Evolutionary conservation across 2,797 vertebrate species (phyloP).

Genomic region (Bucorvus abyssinicus): DNA sequence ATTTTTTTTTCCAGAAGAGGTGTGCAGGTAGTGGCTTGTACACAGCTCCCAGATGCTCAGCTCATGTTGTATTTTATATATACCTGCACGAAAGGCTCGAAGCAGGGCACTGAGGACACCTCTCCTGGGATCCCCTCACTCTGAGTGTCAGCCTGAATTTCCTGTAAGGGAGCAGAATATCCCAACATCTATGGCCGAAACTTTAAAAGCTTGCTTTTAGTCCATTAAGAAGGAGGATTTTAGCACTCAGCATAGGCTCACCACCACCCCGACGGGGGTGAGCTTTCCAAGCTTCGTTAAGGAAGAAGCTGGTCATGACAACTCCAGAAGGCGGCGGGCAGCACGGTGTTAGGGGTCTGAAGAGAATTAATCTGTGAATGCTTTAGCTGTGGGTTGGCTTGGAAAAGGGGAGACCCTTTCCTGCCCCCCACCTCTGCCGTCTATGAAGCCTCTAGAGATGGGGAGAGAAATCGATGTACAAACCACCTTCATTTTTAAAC

Average conservation of each 20-base stretch:
- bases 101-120: neutral
- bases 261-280: fast-evolving
- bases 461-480: neutral
- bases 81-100: fast-evolving
- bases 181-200: neutral
- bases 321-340: neutral
- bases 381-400: neutral
- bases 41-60: neutral
- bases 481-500: neutral
- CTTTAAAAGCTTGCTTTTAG: neutral
- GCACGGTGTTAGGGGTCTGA: neutral
- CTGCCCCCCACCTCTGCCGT: fast-evolving
- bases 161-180: neutral
- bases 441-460: neutral
- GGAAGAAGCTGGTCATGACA: neutral
- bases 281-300: neutral
- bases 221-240: neutral
- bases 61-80: fast-evolving
- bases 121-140: neutral
- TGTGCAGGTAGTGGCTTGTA: neutral
- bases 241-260: neutral
- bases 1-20: neutral
- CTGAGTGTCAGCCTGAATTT: slow-evolving; percentile 4
- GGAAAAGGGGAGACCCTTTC: neutral
- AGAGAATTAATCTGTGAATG: neutral